phyloP scores from a whole-genome alignment of 30 jellyfish, hydroid and myxozoan genomes.

The Mastigias papua region DNA sequence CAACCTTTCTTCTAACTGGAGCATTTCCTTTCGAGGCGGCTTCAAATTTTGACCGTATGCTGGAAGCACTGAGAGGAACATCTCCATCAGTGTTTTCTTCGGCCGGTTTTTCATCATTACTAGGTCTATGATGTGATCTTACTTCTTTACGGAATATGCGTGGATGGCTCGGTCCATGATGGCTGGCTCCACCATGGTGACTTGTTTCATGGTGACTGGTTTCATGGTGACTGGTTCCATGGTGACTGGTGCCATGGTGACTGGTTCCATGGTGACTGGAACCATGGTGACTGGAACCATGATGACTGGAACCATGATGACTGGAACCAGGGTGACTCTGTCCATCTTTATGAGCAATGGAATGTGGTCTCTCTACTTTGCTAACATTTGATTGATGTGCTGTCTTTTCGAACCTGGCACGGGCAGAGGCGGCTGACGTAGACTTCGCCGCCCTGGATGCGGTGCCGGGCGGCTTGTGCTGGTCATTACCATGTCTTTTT shows the following conservation, averaged over 20 bases:
- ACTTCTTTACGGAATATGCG: slow-evolving; percentile 6
- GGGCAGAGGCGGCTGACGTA: slow-evolving; percentile 1
- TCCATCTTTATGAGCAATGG: not conserved
- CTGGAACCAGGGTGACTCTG: not conserved
- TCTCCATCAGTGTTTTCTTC: slow-evolving; percentile 27
- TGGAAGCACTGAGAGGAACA: slow-evolving; percentile 58
- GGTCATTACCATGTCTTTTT: slow-evolving; percentile 20
- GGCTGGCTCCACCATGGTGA: slow-evolving; percentile 2
- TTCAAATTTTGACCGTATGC: slow-evolving; percentile 75
- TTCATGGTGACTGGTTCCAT: slow-evolving; percentile 4
- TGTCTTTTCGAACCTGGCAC: slow-evolving; percentile 23
- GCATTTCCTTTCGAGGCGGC: slow-evolving; percentile 55
- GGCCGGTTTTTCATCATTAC: slow-evolving; percentile 34
- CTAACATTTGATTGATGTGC: not conserved
- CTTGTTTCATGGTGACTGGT: not conserved
- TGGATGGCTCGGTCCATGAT: slow-evolving; percentile 35
- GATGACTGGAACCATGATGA: not conserved
- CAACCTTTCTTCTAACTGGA: slow-evolving; percentile 65
- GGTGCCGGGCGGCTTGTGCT: slow-evolving; percentile 10
- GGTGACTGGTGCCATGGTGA: slow-evolving; percentile 26
- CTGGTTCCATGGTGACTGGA: not conserved
- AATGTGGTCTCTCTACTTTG: not conserved
- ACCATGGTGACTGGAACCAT: slow-evolving; percentile 10
- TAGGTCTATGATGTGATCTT: slow-evolving; percentile 11
- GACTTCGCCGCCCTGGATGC: slow-evolving; percentile 9